These are phyloP conservation scores for Chorisops tibialis DNA, from an alignment of 2,888 invertebrate species.

Conservation along the genomic window DNA sequence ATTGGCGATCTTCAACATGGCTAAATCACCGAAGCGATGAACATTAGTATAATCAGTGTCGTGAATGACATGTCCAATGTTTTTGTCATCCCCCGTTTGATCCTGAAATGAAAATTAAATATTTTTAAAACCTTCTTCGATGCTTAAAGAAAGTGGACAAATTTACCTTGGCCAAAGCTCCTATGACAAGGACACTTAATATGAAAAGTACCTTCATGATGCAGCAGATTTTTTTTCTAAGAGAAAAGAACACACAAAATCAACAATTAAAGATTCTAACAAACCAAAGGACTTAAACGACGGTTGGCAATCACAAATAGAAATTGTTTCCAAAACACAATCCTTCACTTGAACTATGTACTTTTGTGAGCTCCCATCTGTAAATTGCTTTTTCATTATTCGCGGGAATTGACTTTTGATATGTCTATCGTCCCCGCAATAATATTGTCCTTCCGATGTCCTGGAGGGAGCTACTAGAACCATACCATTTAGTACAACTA, in stretches of 20 bases:
- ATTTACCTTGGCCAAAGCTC: constrained; percentile 5
- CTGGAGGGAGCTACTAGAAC: neutral
- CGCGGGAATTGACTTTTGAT: constrained; percentile 6
- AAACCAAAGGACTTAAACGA: too few relatives aligned
- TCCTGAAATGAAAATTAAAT: constrained; percentile 1
- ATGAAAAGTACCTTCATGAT: constrained; percentile 9
- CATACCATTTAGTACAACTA: constrained; percentile 1
- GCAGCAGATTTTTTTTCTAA: neutral
- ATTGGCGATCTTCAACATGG: constrained; percentile 2
- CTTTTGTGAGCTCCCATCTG: too few relatives aligned
- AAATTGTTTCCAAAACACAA: too few relatives aligned
- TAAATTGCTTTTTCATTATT: constrained; percentile 15
- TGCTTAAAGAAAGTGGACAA: too few relatives aligned
- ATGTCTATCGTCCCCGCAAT: neutral
- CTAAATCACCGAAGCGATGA: constrained; percentile 1
- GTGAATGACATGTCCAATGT: neutral
- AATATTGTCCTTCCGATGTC: neutral
- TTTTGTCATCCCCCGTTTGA: neutral
- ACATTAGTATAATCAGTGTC: neutral
- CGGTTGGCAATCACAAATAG: too few relatives aligned
- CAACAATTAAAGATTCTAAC: too few relatives aligned
- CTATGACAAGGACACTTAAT: constrained; percentile 1
- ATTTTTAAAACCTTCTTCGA: neutral
- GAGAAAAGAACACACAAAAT: too few relatives aligned
- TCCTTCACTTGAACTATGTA: too few relatives aligned